Base-by-base conservation (phyloP, 2,797 vertebrate genomes). In the Petrocephalus schoutedeni region DNA sequence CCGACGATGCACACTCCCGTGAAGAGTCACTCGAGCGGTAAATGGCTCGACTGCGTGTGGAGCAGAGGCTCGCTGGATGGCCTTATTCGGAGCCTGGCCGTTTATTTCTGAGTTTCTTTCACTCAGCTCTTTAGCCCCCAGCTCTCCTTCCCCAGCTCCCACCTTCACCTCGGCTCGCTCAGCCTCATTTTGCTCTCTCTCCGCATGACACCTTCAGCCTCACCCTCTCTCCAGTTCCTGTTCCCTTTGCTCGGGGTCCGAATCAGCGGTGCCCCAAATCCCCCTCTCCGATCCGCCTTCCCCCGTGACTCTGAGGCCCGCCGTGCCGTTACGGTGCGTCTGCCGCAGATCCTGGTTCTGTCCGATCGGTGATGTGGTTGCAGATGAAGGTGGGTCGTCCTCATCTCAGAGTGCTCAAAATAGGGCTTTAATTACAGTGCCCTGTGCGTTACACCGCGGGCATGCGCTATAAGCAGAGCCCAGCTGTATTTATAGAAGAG, bases 351-450 rank as follows among this genome's bases (percentile, higher is more conserved):
- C 88, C 56, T 86, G 14, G 85, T 87, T 23, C 5, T 86, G 88
- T 89, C 87, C 89, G 89, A 64, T 90, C 74, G 89, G 90, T 88
- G 88, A 89, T 91, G 84, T 91, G 87, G 45, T 10, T 36, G 89
- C 83, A 56, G 89, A 91, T 92, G 90, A 92, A 61, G 32, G 86
- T 53, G 41, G 61, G 23, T 56, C 4, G 74, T 45, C 85, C 49
- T 77, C 41, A 64, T 87, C 80, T 88, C 74, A 89, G 84, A 89
- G 94, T 90, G 61, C 87, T 89, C 89, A 94, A 95, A 96, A 96
- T 96, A 96, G 95, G 83, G 90, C 91, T 95, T 94, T 96, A 96
- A 96, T 95, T 94, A 95, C 92, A 94, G 95, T 94, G 93, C 93
- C 93, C 92, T 93, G 94, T 92, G 91, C 91, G 93, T 90, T 92